phyloP scores from a whole-genome alignment of 2,888 invertebrate species.

The Coelopa pilipes region DNA sequence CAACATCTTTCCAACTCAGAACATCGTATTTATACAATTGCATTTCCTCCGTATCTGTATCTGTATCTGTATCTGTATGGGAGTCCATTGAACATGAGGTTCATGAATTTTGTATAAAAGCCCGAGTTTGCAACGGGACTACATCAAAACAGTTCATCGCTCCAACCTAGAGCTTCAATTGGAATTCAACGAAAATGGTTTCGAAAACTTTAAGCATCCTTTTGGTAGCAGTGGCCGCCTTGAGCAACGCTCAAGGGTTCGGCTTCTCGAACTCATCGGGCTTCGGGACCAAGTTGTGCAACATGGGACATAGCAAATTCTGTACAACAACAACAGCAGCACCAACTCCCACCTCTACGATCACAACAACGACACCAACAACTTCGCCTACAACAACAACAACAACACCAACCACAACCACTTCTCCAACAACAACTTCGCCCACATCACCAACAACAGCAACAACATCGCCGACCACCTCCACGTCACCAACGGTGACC shows the following conservation, averaged over 20 bases:
- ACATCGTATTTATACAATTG: no score
- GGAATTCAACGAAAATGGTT: not conserved
- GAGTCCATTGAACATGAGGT: no score
- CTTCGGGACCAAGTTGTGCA: conserved; percentile 22
- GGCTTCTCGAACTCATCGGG: conserved; percentile 3
- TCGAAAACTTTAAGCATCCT: not conserved
- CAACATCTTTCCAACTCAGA: no score
- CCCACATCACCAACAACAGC: conserved; percentile 15
- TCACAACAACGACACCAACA: conserved; percentile 16
- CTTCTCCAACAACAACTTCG: conserved; percentile 11
- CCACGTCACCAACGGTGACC: conserved; percentile 1
- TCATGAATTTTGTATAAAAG: not conserved
- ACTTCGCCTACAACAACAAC: conserved; percentile 1
- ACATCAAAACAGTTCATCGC: no score
- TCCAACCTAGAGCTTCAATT: no score
- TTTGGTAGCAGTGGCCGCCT: not conserved
- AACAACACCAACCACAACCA: no score
- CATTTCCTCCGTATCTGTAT: no score
- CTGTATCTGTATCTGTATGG: no score
- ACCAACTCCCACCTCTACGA: not conserved
- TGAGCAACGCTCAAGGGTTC: conserved; percentile 16
- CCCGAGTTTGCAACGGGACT: not conserved
- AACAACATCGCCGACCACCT: no score
- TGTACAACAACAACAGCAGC: conserved; percentile 10
- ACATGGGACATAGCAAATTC: conserved; percentile 16